These are phyloP conservation scores for Drosophila meridiana DNA, from an alignment of 2,888 invertebrate genomes.

Conservation along the genomic window DNA sequence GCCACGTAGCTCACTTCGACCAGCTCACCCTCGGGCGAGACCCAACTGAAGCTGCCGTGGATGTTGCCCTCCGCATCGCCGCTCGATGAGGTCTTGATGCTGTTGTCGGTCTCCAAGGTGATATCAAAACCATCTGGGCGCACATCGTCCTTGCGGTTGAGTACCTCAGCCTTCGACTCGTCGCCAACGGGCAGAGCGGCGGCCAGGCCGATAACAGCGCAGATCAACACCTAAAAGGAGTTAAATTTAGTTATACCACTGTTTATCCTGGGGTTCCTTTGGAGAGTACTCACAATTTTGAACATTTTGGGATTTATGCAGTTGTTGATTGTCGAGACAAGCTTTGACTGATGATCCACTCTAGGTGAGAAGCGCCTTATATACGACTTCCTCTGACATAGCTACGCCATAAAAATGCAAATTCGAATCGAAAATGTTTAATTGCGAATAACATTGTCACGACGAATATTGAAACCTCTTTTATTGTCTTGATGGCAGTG, in stretches of 20 bases:
- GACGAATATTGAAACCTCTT: not conserved
- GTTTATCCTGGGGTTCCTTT: not conserved
- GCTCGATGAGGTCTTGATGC: conserved; percentile 29
- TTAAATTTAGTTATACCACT: not conserved
- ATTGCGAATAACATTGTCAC: not conserved
- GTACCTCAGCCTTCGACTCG: conserved; percentile 57
- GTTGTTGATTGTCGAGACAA: conserved; percentile 44
- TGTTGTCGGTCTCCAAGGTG: conserved; percentile 64
- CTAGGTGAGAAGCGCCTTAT: conserved; percentile 36
- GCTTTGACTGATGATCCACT: conserved; percentile 63
- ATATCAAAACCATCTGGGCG: conserved; percentile 75
- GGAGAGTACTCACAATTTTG: conserved; percentile 59
- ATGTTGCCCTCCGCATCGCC: conserved; percentile 76
- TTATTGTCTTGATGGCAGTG: not conserved
- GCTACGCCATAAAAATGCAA: conserved; percentile 1
- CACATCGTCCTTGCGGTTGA: conserved; percentile 63
- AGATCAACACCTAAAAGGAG: conserved; percentile 55
- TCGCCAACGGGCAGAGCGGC: conserved; percentile 48
- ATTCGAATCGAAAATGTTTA: not conserved
- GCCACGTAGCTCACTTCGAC: conserved; percentile 72
- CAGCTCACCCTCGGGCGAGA: conserved; percentile 76
- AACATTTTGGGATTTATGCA: conserved; percentile 61
- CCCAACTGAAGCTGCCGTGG: conserved; percentile 64
- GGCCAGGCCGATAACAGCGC: conserved; percentile 62
- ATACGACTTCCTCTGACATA: not conserved